phyloP scores from a whole-genome alignment of 2,797 vertebrate species.

The Cyprinella venusta region DNA sequence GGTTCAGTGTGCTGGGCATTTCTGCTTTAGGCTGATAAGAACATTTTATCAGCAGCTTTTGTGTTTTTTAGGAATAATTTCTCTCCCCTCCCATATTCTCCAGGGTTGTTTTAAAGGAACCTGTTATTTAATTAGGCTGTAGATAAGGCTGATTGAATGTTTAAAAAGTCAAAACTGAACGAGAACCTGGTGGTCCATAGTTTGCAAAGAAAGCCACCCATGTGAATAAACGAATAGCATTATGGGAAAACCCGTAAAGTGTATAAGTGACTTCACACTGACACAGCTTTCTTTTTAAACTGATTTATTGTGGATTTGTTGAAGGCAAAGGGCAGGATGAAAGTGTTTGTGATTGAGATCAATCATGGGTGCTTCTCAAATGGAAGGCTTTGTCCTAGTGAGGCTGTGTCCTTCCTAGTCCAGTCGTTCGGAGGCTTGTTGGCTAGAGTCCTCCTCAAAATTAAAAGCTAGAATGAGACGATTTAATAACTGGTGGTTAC shows the following conservation, averaged over 20 bases:
- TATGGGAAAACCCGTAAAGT: not conserved
- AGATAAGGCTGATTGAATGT: slow-evolving; percentile 31
- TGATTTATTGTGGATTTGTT: not conserved
- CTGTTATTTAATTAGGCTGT: slow-evolving; percentile 40
- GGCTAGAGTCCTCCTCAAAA: not conserved
- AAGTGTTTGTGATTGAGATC: not conserved
- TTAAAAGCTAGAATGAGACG: not conserved
- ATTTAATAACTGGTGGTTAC: not conserved
- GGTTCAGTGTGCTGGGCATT: slow-evolving; percentile 1
- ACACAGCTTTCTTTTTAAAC: not conserved
- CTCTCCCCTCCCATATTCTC: not conserved
- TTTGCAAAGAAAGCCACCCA: slow-evolving; percentile 17
- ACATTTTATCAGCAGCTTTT: slow-evolving; percentile 34
- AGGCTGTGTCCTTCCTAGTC: not conserved
- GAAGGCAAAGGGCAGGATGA: not conserved
- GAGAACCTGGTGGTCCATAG: slow-evolving; percentile 2
- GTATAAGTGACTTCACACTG: not conserved
- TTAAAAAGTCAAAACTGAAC: not conserved
- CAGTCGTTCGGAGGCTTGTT: not conserved
- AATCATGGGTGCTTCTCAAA: not conserved
- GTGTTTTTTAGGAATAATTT: slow-evolving; percentile 26
- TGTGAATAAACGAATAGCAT: slow-evolving; percentile 2
- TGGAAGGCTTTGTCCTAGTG: not conserved
- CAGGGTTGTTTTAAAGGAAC: not conserved
- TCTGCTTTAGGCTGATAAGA: slow-evolving; percentile 49